These are phyloP conservation scores for Oppia nitens DNA, from an alignment of 1,140 invertebrate species.

Conservation along the genomic window DNA sequence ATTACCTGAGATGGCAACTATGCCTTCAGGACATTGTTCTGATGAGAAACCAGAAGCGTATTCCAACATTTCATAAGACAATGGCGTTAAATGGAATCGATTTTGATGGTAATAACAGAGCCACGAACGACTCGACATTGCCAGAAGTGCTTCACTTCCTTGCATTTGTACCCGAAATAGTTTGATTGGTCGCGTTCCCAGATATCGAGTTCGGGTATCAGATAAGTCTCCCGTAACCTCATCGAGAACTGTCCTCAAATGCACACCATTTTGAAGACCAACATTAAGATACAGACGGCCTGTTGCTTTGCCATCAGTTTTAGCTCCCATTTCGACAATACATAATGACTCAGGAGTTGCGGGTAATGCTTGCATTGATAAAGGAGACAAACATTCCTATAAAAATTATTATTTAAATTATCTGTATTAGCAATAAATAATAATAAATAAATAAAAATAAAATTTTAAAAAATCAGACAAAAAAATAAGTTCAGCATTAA, in stretches of 20 bases:
- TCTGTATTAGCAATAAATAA: not conserved
- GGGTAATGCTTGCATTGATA: slow-evolving; percentile 93
- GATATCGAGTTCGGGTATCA: slow-evolving; percentile 87
- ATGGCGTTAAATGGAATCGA: slow-evolving; percentile 76
- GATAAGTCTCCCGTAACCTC: slow-evolving; percentile 90
- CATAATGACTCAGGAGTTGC: slow-evolving; percentile 89
- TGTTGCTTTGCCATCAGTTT: slow-evolving; percentile 32
- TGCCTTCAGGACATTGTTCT: slow-evolving; percentile 97
- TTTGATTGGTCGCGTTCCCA: slow-evolving; percentile 87
- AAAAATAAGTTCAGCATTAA: not conserved
- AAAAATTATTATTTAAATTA: slow-evolving; percentile 13
- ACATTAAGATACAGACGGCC: slow-evolving; percentile 88
- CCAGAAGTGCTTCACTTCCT: slow-evolving; percentile 84
- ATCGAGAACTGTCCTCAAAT: slow-evolving; percentile 86
- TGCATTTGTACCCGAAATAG: slow-evolving; percentile 89
- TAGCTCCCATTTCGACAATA: slow-evolving; percentile 73
- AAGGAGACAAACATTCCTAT: slow-evolving; percentile 67
- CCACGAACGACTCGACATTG: slow-evolving; percentile 96
- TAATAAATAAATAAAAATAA: not conserved
- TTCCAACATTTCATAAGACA: slow-evolving; percentile 90
- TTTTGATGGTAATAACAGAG: slow-evolving; percentile 97
- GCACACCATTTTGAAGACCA: slow-evolving; percentile 89
- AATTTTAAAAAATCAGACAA: not conserved
- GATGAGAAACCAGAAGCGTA: slow-evolving; percentile 96
- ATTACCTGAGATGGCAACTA: slow-evolving; percentile 96